Evolutionary conservation across 2,888 invertebrate species (phyloP).

Genomic region (Amphipoea oculea): DNA sequence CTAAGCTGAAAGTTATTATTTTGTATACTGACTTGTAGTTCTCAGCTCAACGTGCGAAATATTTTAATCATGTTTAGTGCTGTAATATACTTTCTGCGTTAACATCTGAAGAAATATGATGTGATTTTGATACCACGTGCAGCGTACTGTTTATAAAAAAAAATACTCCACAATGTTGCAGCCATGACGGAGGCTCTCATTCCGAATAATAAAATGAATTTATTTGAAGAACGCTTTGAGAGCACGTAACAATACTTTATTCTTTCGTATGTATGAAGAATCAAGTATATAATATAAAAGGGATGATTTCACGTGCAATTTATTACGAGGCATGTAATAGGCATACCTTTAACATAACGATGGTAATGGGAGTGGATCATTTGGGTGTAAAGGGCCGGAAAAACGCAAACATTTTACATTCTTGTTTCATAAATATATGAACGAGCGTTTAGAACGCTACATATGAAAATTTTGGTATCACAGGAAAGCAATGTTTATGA

Average conservation of each 20-base stretch:
- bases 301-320: constrained; percentile 54
- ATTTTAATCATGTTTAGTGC: constrained; percentile 65
- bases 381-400: constrained; percentile 75
- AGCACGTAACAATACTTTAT: constrained; percentile 47
- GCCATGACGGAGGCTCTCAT: constrained; percentile 32
- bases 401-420: constrained; percentile 77
- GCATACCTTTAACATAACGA: constrained; percentile 71
- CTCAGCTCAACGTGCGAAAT: constrained; percentile 34
- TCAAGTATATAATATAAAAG: constrained; percentile 48
- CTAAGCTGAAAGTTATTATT: constrained; percentile 25
- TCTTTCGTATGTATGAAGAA: constrained; percentile 40
- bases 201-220: constrained; percentile 22
- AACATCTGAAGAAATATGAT: constrained; percentile 53
- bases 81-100: constrained; percentile 50
- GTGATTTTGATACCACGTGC: constrained; percentile 31
- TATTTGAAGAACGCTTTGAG: constrained; percentile 36
- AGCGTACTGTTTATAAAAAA: constrained; percentile 33
- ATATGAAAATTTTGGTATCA: constrained; percentile 2
- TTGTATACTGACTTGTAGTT: constrained; percentile 13
- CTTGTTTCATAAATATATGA: constrained; percentile 69
- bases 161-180: constrained; percentile 23
- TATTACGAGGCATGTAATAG: constrained; percentile 65
- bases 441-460: constrained; percentile 59
- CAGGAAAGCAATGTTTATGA: constrained; percentile 23
- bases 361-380: constrained; percentile 79